Conservation (phyloP, 2,113 vertebrate species). For the Anarhynchus alexandrinus region DNA sequence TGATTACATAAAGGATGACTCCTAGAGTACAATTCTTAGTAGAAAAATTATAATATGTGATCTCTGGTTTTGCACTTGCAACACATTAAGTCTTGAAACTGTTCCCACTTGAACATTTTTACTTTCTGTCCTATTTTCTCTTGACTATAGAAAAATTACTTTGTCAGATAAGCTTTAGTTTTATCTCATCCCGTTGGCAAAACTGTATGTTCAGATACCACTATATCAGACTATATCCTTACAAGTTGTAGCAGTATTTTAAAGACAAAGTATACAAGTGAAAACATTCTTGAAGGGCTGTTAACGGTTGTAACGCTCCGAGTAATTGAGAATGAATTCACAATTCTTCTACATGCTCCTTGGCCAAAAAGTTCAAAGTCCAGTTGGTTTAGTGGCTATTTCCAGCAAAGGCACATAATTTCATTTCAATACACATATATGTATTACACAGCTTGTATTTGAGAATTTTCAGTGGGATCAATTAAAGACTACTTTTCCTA, state of each 20-base stretch:
- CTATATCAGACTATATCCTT: neutral
- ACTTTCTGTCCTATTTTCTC: neutral
- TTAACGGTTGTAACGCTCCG: neutral
- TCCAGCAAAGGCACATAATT: neutral
- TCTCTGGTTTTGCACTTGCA: conserved; percentile 21
- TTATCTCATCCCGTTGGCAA: neutral
- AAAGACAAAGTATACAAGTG: neutral
- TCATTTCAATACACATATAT: neutral
- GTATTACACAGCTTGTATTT: neutral
- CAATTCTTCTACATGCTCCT: neutral
- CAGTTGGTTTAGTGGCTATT: neutral
- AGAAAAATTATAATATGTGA: neutral
- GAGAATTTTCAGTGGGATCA: conserved; percentile 20
- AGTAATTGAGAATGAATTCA: neutral
- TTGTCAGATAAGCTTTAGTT: neutral
- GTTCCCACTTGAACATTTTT: neutral
- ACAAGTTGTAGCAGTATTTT: neutral
- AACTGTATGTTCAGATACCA: neutral
- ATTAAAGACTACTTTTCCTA: neutral
- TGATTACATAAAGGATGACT: neutral
- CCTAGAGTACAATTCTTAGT: conserved; percentile 1
- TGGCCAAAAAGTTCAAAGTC: neutral
- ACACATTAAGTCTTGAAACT: neutral
- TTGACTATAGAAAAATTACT: neutral
- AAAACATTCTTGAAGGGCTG: neutral